Percentiles rank a stretch among this genome's conserved stretches.
Conservation (phyloP, 2,113 vertebrate species). For the Podilymbus podiceps region DNA sequence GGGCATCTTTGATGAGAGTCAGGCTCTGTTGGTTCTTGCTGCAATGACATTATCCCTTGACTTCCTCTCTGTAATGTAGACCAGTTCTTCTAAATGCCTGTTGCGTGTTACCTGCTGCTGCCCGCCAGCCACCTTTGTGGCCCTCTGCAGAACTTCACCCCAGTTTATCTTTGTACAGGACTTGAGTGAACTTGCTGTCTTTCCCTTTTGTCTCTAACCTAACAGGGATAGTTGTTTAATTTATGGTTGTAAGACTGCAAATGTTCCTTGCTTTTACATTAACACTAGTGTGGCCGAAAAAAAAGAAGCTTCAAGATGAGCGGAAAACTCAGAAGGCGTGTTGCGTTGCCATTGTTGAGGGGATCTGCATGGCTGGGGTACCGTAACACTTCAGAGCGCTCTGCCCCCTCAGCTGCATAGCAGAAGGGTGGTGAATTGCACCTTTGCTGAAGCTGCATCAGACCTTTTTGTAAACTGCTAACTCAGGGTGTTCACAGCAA, state of each 20-base stretch:
- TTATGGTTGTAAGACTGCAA: not conserved
- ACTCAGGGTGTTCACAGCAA: not conserved
- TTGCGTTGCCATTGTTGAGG: not conserved
- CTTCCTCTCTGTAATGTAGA: not conserved
- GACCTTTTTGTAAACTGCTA: not conserved
- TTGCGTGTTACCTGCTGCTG: not conserved
- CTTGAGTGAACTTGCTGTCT: not conserved
- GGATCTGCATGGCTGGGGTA: not conserved
- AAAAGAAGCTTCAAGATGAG: not conserved
- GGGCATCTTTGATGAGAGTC: not conserved
- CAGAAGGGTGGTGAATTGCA: not conserved
- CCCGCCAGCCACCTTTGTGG: not conserved
- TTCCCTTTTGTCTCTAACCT: not conserved
- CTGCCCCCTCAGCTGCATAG: not conserved
- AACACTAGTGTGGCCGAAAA: not conserved
- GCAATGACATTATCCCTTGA: not conserved
- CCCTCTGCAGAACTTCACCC: not conserved
- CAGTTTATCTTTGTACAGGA: not conserved
- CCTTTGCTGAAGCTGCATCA: rapidly evolving
- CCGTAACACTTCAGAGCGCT: not conserved
- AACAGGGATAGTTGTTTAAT: not conserved
- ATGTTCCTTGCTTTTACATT: not conserved
- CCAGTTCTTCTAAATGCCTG: not conserved
- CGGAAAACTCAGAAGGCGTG: not conserved
- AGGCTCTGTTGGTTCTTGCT: not conserved